Percentiles rank a stretch among this genome's conserved stretches.
phyloP scores from a whole-genome alignment of 2,888 invertebrate genomes.

The Melanargia galathea region DNA sequence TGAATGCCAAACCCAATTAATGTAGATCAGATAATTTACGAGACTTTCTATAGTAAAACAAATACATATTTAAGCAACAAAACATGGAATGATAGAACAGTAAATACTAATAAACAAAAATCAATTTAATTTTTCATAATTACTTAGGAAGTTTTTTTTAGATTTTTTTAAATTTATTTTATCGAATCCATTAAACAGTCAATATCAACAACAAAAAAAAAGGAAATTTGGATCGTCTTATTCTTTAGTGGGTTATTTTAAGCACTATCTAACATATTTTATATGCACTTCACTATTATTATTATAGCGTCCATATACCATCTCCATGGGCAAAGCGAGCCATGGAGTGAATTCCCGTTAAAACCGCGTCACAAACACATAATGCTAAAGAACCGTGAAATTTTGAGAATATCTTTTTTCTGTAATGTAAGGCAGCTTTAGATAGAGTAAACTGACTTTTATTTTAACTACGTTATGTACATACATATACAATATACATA shows the following conservation, averaged over 20 bases:
- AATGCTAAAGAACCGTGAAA: too few relatives aligned
- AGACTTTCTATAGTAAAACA: background rate
- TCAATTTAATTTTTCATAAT: too few relatives aligned
- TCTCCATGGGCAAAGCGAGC: too few relatives aligned
- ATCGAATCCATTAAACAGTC: too few relatives aligned
- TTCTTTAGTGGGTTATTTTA: background rate
- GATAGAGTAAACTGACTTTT: too few relatives aligned
- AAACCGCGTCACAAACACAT: background rate
- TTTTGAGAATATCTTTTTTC: too few relatives aligned
- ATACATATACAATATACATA: too few relatives aligned
- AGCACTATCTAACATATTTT: constrained; percentile 3
- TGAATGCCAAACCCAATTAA: too few relatives aligned
- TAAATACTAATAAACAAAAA: background rate
- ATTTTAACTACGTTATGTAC: too few relatives aligned
- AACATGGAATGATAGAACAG: too few relatives aligned
- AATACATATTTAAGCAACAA: background rate
- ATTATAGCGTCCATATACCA: background rate
- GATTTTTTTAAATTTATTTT: background rate
- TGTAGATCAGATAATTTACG: background rate
- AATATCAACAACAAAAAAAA: background rate
- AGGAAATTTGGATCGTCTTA: background rate
- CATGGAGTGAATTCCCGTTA: background rate
- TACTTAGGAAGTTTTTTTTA: background rate
- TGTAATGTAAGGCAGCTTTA: too few relatives aligned
- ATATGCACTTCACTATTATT: background rate